A percentile compares a stretch with the other conserved stretches of the same genome.
Evolutionary conservation across 1,140 invertebrate species (phyloP).

Genomic region (Nymphalis io): DNA sequence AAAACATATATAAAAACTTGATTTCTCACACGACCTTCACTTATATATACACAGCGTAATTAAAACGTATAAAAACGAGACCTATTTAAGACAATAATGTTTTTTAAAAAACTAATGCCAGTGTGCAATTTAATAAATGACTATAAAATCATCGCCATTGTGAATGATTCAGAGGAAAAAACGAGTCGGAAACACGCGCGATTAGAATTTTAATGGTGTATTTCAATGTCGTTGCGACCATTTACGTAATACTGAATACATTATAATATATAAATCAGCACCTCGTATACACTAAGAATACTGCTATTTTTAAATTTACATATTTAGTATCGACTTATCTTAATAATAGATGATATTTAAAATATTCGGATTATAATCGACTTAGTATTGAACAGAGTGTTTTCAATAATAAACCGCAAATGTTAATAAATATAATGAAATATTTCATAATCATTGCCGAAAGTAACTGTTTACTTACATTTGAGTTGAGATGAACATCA

Average conservation of each 20-base stretch:
- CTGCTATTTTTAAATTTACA: neutral
- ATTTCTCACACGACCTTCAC: neutral
- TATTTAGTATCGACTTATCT: neutral
- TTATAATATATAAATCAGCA: conserved; percentile 21
- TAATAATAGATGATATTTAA: conserved; percentile 19
- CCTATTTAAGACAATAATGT: conserved; percentile 2
- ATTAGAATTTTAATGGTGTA: conserved; percentile 31
- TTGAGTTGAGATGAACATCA: neutral
- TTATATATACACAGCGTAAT: neutral
- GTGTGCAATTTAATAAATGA: conserved; percentile 20
- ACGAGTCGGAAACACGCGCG: conserved; percentile 29
- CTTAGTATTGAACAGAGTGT: no score
- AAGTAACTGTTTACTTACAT: neutral
- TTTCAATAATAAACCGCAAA: no score
- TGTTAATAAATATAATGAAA: neutral
- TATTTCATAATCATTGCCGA: neutral
- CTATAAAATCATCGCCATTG: conserved; percentile 29
- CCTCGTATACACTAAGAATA: neutral
- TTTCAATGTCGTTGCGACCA: conserved; percentile 32
- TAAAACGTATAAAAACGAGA: conserved; percentile 5
- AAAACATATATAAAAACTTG: neutral
- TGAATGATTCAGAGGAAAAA: conserved; percentile 29
- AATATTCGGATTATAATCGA: neutral
- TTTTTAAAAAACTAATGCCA: conserved; percentile 20
- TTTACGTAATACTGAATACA: conserved; percentile 32